Percentiles rank a stretch among this genome's conserved stretches.
Evolutionary conservation across 2,797 vertebrate species (phyloP).

Genomic region (Spea hammondii): DNA sequence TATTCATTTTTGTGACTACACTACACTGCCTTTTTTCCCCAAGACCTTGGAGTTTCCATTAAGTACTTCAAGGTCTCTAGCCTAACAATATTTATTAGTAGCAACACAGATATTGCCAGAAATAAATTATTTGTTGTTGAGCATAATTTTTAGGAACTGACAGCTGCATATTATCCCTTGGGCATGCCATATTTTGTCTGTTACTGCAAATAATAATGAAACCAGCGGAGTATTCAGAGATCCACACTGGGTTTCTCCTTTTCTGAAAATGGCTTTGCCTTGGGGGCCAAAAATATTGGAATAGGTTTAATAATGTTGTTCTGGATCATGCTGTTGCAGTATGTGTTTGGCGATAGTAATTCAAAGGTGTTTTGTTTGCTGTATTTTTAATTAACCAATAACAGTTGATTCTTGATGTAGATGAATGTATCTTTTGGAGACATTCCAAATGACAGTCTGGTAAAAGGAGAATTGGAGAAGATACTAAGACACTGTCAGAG

Average conservation of each 20-base stretch:
- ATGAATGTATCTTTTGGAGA: background rate
- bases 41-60: slow-evolving; percentile 16
- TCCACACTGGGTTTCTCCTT: background rate
- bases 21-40: background rate
- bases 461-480: too few species aligned
- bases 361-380: background rate
- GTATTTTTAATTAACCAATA: background rate
- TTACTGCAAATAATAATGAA: slow-evolving; percentile 25
- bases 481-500: too few species aligned
- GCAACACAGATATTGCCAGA: slow-evolving; percentile 13
- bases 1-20: background rate
- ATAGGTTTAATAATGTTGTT: background rate
- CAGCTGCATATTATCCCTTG: slow-evolving; percentile 43
- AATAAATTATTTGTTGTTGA: slow-evolving; percentile 27
- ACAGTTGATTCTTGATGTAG: background rate
- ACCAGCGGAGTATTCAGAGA: slow-evolving; percentile 18
- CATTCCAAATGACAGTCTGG: background rate
- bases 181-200: slow-evolving; percentile 42
- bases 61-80: slow-evolving; percentile 5
- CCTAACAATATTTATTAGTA: slow-evolving; percentile 21
- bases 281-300: slow-evolving; percentile 5
- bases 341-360: background rate
- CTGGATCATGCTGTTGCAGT: background rate
- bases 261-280: slow-evolving; percentile 6
- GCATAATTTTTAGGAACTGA: slow-evolving; percentile 32